Base-by-base conservation (phyloP, 2,888 invertebrate species). In the Scaptomyza parva region DNA sequence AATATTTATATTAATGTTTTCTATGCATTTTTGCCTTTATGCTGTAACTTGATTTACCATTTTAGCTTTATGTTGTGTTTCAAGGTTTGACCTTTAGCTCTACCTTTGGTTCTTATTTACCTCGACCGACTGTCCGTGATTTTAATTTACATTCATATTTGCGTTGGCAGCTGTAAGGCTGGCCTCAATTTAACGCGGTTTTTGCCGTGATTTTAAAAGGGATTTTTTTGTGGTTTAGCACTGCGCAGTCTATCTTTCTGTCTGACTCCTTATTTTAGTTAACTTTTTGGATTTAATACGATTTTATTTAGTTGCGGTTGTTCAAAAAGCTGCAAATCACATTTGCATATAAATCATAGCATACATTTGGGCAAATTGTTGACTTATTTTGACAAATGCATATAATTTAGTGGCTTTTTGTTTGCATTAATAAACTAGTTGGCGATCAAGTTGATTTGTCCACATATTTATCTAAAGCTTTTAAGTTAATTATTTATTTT, bases 91-190 rank as follows among this genome's bases (percentile, higher is more conserved):
- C 40, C 50, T 39, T 51, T 30, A 24, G n/a, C 22, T 12, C 28
- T 54, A 17, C n/a, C 30, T 22, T 30, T 30, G 20, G 28, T n/a
- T 40, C 17, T 30, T 74, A 37, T 58, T 57, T 45, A 47, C 50
- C 39, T 4, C 35, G 24, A 41, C 40, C n/a, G n/a, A n/a, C n/a
- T n/a, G 51, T 26, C 14, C 51, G 37, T 37, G 59, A 55, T 76
- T 70, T 45, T 52, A 64, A 59, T 72, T 70, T 41, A 45, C 24
- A 74, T 69, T 69, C 54, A 39, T 44, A 43, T 69, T 63, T 58
- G 61, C 55, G 37, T 72, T 72, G 55, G 48, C 20, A 61, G 48
- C 20, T 28, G 5, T 14, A 17, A 33, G n/a, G 11, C 39, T 3
- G 39, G 8, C 28, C 24, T 37, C 20, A 41, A 52, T 65, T 43